Evolutionary conservation across 2,888 invertebrate species (phyloP).

Genomic region (Pseudococcus longispinus): DNA sequence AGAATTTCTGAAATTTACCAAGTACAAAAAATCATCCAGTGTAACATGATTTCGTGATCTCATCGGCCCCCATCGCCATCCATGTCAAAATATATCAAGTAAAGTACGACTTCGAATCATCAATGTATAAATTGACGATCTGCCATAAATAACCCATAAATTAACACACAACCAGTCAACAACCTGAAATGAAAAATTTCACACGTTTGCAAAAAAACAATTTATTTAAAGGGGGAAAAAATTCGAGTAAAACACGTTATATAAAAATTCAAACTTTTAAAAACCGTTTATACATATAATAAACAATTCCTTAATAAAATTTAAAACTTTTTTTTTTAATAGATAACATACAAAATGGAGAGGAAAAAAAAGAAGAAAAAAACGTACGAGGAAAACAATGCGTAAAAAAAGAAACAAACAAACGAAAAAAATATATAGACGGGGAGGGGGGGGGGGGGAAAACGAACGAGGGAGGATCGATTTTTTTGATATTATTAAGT

Average conservation of each 20-base stretch:
- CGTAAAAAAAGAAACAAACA: background rate
- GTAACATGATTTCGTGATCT: too few species aligned
- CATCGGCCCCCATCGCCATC: too few species aligned
- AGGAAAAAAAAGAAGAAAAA: background rate
- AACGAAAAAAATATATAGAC: slow-evolving; percentile 25
- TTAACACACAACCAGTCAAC: background rate
- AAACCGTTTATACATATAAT: slow-evolving; percentile 19
- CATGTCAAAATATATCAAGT: too few species aligned
- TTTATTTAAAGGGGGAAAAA: slow-evolving; percentile 12
- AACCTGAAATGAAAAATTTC: background rate
- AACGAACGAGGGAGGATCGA: slow-evolving; percentile 26
- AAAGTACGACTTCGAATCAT: too few species aligned
- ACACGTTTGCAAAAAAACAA: slow-evolving; percentile 12
- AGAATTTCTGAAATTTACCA: too few species aligned
- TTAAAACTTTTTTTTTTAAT: slow-evolving; percentile 37
- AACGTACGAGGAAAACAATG: slow-evolving; percentile 6
- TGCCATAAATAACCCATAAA: too few species aligned
- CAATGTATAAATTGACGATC: too few species aligned
- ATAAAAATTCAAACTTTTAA: slow-evolving; percentile 40
- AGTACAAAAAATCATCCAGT: too few species aligned
- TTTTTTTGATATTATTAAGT: slow-evolving; percentile 43
- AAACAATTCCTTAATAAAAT: slow-evolving; percentile 16
- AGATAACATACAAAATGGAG: slow-evolving; percentile 36
- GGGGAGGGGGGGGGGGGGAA: background rate
- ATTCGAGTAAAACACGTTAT: background rate